Percentiles rank a stretch among this genome's conserved stretches.
Conservation (phyloP, 1,140 invertebrate genomes). For the Bilobella aurantiaca region DNA sequence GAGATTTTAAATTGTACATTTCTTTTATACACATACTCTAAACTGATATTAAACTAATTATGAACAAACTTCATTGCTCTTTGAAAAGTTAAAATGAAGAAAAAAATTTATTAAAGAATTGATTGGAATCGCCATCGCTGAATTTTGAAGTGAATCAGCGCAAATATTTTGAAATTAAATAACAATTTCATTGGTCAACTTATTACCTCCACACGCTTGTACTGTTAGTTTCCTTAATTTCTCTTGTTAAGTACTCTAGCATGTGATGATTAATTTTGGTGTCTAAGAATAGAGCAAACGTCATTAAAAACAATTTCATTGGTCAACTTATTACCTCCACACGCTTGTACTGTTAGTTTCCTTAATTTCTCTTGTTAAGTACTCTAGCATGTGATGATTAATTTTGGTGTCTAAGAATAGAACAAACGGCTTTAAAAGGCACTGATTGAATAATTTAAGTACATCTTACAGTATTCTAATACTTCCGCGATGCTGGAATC, state of each 20-base stretch:
- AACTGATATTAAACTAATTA: too few relatives aligned
- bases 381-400: conserved; percentile 63
- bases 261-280: conserved; percentile 61
- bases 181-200: too few relatives aligned
- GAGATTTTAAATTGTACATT: too few relatives aligned
- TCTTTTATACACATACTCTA: too few relatives aligned
- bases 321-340: conserved; percentile 64
- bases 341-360: conserved; percentile 73
- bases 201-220: conserved; percentile 70
- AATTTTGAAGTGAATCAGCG: too few relatives aligned
- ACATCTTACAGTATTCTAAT: conserved; percentile 61
- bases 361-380: conserved; percentile 72
- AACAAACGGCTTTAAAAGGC: conserved; percentile 3
- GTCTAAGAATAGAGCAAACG: too few relatives aligned
- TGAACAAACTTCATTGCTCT: too few relatives aligned
- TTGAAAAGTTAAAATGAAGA: too few relatives aligned
- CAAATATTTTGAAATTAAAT: too few relatives aligned
- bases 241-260: conserved; percentile 64
- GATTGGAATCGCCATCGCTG: too few relatives aligned
- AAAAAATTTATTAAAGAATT: too few relatives aligned
- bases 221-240: conserved; percentile 74
- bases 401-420: conserved; percentile 47
- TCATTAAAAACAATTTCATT: too few relatives aligned
- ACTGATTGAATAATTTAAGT: not conserved
- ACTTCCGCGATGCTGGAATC: conserved; percentile 61